phyloP scores from a whole-genome alignment of 2,797 vertebrate genomes.

The Platalea minor region DNA sequence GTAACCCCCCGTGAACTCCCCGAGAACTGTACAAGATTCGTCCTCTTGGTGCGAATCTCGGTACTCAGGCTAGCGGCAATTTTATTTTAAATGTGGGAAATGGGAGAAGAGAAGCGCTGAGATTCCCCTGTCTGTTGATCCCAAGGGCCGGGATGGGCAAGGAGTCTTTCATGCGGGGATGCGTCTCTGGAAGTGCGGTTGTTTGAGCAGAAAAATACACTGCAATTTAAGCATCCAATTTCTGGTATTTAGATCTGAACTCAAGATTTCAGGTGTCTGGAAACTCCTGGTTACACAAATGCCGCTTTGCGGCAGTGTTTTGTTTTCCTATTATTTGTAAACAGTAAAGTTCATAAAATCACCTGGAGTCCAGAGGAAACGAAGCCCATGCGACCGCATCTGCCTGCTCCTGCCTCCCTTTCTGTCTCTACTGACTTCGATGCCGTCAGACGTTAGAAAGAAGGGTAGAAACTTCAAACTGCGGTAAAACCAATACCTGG shows the following conservation, averaged over 20 bases:
- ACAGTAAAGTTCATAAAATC: background rate
- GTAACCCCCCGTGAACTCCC: background rate
- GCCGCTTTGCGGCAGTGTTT: accelerated
- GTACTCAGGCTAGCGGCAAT: too few species aligned
- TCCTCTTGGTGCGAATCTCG: too few species aligned
- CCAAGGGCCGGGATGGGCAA: background rate
- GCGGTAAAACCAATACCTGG: background rate
- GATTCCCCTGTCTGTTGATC: accelerated
- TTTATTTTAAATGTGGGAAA: background rate
- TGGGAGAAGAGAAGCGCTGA: background rate
- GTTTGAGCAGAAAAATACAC: accelerated
- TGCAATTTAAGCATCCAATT: accelerated
- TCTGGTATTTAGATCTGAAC: background rate
- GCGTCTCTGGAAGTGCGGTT: accelerated
- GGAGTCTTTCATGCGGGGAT: accelerated
- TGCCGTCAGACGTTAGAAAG: background rate
- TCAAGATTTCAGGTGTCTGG: background rate
- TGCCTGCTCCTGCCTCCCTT: background rate
- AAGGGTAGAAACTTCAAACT: background rate
- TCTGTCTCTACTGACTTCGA: background rate
- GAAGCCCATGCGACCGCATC: accelerated
- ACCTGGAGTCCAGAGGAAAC: background rate
- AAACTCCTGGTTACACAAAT: background rate
- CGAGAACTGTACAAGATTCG: accelerated
- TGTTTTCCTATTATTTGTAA: background rate